Base-by-base conservation (phyloP, 2,888 invertebrate genomes). In the Phengaris alcon region DNA sequence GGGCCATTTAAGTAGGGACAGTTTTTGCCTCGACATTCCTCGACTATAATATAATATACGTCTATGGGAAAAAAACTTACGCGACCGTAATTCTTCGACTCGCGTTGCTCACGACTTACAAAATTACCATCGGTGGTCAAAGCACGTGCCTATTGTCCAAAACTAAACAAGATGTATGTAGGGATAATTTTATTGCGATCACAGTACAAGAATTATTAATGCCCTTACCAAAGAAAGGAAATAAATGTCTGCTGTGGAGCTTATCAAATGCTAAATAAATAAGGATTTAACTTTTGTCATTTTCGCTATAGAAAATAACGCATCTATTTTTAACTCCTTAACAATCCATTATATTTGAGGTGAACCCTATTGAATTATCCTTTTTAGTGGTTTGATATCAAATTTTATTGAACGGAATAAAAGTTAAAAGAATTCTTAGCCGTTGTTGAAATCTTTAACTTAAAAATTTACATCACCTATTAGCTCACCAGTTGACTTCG, bases 121-220 rank as follows among this genome's bases (percentile, higher is more conserved):
- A 48, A 59, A 9, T 10, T 0, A 59, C 9, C 22, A 59, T 59
- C 10, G 35, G 35, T 35, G 64, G 35, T 64, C 22, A 64, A 35
- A 64, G 35, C 64, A 35, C 35, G 64, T 9, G 64, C 35, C 4
- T 59, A 64, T 35, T 6, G 35, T 64, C 35, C 12, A 64, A 12
- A 44, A 44, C 6, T 64, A 44, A 64, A 64, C 64, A 35, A 64
- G 64, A 64, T 44, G 64, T 35, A 64, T 44, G 35, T 35, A 12
- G 64, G 64, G 10, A 44, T 64, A 44, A 64, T 64, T 64, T 64
- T 64, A 64, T 64, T 13, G 64, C 64, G 64, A 64, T 64, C 13
- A 44, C 64, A 64, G 64, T 5, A 44, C 64, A 35, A 22, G 35
- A 64, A 64, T 64, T 64, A 64, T 64, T 44, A 64, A 64, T 64